These are phyloP conservation scores for Hylomyscus alleni DNA, from an alignment of 2,797 vertebrate species.

Conservation along the genomic window DNA sequence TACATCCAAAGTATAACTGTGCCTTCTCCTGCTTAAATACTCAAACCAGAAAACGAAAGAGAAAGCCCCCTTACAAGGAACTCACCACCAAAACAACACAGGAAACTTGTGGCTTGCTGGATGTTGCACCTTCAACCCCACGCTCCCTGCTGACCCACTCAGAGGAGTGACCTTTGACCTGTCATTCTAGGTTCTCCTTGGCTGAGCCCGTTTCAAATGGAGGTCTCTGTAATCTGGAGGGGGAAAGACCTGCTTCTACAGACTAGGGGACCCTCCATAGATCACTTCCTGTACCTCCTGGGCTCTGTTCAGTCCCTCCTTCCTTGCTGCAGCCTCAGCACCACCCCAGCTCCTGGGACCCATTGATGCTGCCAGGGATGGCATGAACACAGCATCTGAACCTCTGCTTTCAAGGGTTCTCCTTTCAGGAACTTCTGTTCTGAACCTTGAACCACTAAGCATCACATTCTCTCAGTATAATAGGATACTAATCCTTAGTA, in stretches of 20 bases:
- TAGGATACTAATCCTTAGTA: background rate
- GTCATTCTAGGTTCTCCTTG: background rate
- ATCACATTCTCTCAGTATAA: background rate
- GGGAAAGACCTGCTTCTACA: background rate
- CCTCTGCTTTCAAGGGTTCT: background rate
- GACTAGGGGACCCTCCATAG: background rate
- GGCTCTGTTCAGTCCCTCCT: background rate
- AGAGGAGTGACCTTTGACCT: background rate
- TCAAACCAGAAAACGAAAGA: background rate
- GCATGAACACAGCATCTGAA: background rate
- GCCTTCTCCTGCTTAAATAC: too few species aligned
- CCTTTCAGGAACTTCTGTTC: background rate
- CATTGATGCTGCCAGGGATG: background rate
- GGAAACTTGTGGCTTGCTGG: background rate
- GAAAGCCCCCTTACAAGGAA: background rate
- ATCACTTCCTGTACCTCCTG: background rate
- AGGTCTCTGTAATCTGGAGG: background rate
- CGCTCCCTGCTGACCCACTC: background rate
- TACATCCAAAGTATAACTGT: background rate
- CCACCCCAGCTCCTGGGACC: background rate
- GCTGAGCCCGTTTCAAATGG: background rate
- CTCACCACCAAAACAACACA: background rate
- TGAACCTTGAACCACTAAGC: background rate
- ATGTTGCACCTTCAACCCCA: background rate
- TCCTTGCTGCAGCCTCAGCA: background rate